Evolutionary conservation across 1,140 invertebrate genomes (phyloP), one percentile per base, ranked within the genome.

Genomic region (Nephotettix cincticeps): DNA sequence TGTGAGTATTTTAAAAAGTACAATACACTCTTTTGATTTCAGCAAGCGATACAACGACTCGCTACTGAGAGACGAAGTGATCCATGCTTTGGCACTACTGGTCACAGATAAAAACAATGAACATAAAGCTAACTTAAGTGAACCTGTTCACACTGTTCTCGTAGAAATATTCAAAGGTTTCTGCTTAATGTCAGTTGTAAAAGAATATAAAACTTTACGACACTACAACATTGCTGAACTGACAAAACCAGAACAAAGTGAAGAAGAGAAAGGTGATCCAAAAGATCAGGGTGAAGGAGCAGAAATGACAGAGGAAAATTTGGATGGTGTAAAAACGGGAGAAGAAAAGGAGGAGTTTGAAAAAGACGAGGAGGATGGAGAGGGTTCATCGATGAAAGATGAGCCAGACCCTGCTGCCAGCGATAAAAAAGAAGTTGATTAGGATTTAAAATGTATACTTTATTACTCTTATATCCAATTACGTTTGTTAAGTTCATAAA

Each of bases 41-140:
- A 85, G 85, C 79, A 88, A 89, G 73, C 86, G 94, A 58, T 92
- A 91, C 75, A 96, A 94, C 76, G 90, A 87, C 76, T 88, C 84
- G 73, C 82, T 95, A 14, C 83, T 87, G 28, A 83, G 90, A 71
- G 87, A 89, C 47, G 83, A 89, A 51, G 80, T 94, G 0, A 93
- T 94, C 36, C 85, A 88, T 73, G 82, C 86, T 73, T 76, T 94
- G 13, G 92, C 91, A 0, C 85, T 87, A 1, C 78, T 92, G 70
- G 87, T 94, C 54, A 78, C 81, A 14, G 80, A 86, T 27, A 89
- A 88, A 74, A 91, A 91, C 80, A 76, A 84, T n/a, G 82, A 83
- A 13, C 92, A 93, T 76, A 89, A 88, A 77, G 91, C 90, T 1
- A 86, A 93, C 80, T 81, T 94, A n/a, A 91, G 90, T 76, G 70